Conservation (phyloP, 2,888 invertebrate species). For the Perizoma flavofasciatum region DNA sequence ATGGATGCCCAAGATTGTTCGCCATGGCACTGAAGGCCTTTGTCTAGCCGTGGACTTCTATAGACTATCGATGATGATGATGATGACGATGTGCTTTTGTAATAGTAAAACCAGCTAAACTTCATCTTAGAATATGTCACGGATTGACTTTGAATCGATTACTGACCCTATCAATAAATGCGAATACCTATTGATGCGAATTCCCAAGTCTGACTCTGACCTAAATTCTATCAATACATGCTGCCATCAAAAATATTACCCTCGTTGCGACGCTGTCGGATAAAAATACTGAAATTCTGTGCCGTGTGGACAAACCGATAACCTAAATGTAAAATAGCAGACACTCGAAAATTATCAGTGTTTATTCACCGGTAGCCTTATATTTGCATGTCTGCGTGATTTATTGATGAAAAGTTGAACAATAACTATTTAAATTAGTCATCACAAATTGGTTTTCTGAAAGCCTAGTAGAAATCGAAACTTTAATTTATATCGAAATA, state of each 20-base stretch:
- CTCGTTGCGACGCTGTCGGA: background rate
- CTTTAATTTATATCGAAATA: too few relatives aligned
- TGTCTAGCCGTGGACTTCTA: too few relatives aligned
- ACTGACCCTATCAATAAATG: constrained; percentile 10
- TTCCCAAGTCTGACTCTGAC: constrained; percentile 10
- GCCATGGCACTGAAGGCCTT: too few relatives aligned
- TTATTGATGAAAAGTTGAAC: constrained; percentile 14
- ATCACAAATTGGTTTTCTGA: background rate
- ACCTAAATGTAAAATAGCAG: constrained; percentile 16
- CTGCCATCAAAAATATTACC: constrained; percentile 13
- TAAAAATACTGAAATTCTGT: constrained; percentile 13
- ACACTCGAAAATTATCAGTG: constrained; percentile 20
- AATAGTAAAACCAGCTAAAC: too few relatives aligned
- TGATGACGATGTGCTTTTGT: too few relatives aligned
- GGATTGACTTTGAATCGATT: constrained; percentile 9
- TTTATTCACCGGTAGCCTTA: constrained; percentile 7
- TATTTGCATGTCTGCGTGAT: constrained; percentile 4
- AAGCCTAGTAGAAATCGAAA: too few relatives aligned
- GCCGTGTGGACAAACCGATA: constrained; percentile 12
- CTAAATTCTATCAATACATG: constrained; percentile 12
- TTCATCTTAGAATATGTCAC: too few relatives aligned
- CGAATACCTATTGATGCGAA: background rate
- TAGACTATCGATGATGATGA: too few relatives aligned
- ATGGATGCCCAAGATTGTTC: too few relatives aligned
- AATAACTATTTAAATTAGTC: background rate